A percentile compares a stretch with the other conserved stretches of the same genome.
These are phyloP conservation scores for Sardinella longiceps DNA, from an alignment of 2,797 vertebrate species.

Conservation along the genomic window DNA sequence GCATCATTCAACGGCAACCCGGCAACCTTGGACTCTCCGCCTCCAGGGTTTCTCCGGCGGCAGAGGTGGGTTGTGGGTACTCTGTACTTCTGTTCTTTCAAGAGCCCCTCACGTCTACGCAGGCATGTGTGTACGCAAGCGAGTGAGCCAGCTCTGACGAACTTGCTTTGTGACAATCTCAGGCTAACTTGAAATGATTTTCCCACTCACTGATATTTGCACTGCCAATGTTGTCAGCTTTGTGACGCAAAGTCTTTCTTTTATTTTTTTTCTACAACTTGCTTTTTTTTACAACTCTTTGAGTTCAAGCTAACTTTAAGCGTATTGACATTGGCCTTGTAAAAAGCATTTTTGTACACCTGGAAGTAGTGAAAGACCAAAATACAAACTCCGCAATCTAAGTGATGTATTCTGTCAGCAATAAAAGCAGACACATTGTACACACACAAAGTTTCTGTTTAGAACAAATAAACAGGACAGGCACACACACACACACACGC, in stretches of 20 bases:
- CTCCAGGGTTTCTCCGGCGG: not conserved
- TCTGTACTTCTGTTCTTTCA: not conserved
- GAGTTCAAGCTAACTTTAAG: not conserved
- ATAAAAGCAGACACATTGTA: not conserved
- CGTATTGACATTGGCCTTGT: not conserved
- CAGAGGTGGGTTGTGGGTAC: not conserved
- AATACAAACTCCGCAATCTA: not conserved
- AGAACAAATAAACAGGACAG: no score
- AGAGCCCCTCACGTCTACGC: not conserved
- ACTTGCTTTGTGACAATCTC: not conserved
- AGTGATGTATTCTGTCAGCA: not conserved
- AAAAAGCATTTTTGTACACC: not conserved
- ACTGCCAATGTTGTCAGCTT: no score
- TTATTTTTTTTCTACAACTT: no score
- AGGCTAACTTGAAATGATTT: no score
- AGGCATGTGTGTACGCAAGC: not conserved
- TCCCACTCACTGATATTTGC: not conserved
- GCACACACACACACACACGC: no score
- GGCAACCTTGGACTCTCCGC: not conserved
- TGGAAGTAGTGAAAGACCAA: not conserved
- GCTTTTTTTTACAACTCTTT: no score
- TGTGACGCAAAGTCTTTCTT: no score
- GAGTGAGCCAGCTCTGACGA: not conserved
- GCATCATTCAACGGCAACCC: not conserved
- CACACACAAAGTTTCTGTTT: no score